Evolutionary conservation across 2,797 vertebrate species (phyloP).

Genomic region (Acanthurus leucopareius): DNA sequence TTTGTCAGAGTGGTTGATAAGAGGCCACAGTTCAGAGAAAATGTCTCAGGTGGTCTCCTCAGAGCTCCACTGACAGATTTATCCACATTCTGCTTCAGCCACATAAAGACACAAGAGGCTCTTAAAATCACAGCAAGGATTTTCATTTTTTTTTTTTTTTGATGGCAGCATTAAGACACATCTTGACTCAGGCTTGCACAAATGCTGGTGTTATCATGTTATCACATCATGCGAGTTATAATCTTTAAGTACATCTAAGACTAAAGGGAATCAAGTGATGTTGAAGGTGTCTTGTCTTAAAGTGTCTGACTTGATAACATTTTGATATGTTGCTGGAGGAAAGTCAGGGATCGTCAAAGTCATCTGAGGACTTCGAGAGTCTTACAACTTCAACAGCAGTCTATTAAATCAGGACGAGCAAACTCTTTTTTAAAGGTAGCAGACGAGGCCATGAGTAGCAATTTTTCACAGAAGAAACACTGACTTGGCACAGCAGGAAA

Average conservation of each 20-base stretch:
- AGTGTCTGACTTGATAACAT: background rate
- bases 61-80: background rate
- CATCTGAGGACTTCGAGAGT: background rate
- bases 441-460: background rate
- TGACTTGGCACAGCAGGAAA: background rate
- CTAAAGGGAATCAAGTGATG: background rate
- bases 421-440: background rate
- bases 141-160: background rate
- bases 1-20: conserved; percentile 31
- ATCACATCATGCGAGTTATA: background rate
- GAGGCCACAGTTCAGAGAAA: conserved; percentile 28
- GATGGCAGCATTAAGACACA: background rate
- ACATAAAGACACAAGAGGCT: conserved; percentile 6
- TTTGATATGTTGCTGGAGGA: background rate
- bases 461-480: conserved; percentile 2
- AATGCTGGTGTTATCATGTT: conserved; percentile 3
- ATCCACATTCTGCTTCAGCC: conserved; percentile 10
- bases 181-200: conserved; percentile 1
- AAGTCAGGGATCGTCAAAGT: background rate
- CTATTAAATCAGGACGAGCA: background rate
- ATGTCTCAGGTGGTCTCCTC: conserved; percentile 19
- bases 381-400: background rate
- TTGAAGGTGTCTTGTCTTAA: background rate
- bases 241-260: background rate
- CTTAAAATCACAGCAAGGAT: background rate